Conservation (phyloP, 2,113 vertebrate species). For the Meleagris gallopavo region DNA sequence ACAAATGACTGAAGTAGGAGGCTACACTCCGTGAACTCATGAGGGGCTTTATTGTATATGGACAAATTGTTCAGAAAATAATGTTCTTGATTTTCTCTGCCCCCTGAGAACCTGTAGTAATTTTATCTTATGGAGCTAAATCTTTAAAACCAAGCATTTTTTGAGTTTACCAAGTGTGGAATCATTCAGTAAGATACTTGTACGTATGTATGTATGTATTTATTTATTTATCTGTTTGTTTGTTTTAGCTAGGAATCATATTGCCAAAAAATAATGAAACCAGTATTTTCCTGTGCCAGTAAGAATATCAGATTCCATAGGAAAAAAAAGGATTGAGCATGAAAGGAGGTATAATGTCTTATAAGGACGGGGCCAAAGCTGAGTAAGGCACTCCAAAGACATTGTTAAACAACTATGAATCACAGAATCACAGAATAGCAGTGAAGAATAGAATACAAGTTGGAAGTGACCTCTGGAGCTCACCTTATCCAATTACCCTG, state of each 20-base stretch:
- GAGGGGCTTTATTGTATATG: background rate
- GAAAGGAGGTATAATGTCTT: background rate
- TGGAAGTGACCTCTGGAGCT: background rate
- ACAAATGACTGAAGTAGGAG: background rate
- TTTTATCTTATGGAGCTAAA: accelerated
- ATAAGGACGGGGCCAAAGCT: background rate
- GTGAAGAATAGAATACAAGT: background rate
- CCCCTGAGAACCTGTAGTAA: background rate
- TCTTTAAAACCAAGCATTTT: background rate
- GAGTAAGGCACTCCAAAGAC: background rate
- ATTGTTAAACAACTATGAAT: background rate
- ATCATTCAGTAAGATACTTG: background rate
- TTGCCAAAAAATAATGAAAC: background rate
- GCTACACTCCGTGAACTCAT: background rate
- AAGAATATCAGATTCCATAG: background rate
- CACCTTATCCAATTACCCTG: background rate
- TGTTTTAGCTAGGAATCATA: background rate
- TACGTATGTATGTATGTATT: background rate
- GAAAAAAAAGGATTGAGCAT: background rate
- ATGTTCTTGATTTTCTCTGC: background rate
- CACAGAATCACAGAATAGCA: background rate
- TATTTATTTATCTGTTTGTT: background rate
- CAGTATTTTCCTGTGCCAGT: background rate
- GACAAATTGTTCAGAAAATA: background rate
- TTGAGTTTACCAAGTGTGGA: background rate